Evolutionary conservation across 53 echinoderm and acorn worm species (phyloP).

Genomic region (Zoroaster sp.): DNA sequence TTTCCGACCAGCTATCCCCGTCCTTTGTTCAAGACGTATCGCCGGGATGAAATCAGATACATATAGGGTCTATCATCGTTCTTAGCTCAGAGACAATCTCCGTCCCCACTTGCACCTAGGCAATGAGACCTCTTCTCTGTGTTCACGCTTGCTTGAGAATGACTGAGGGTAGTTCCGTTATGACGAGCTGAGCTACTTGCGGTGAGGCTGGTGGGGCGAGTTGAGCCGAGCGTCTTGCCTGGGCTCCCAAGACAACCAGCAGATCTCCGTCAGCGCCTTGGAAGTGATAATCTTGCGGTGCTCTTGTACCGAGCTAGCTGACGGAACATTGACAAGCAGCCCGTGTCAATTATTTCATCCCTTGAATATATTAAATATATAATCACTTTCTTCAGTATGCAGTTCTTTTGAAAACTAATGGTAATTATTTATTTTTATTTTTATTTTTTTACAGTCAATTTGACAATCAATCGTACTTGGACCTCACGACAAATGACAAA

Average conservation of each 20-base stretch:
- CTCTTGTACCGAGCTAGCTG: neutral
- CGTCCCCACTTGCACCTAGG: neutral
- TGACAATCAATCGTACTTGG: too few relatives aligned
- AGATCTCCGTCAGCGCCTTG: neutral
- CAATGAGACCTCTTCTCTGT: neutral
- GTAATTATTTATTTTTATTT: too few relatives aligned
- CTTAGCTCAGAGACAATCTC: neutral
- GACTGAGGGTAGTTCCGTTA: constrained; percentile 58
- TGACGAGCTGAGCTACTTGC: constrained; percentile 18
- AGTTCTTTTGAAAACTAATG: too few relatives aligned
- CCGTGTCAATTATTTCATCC: too few relatives aligned
- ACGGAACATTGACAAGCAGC: too few relatives aligned
- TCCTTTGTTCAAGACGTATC: neutral
- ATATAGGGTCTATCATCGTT: constrained; percentile 8
- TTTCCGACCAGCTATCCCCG: neutral
- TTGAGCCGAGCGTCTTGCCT: neutral
- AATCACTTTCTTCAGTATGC: too few relatives aligned
- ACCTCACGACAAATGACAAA: too few relatives aligned
- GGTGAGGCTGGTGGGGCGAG: neutral
- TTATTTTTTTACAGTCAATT: too few relatives aligned
- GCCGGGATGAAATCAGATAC: constrained; percentile 28
- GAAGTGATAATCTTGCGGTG: neutral
- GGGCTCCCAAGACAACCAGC: neutral
- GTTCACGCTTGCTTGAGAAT: constrained; percentile 51
- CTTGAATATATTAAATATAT: too few relatives aligned